A percentile compares a stretch with the other conserved stretches of the same genome.
Evolutionary conservation across 2,113 vertebrate species (phyloP).

Genomic region (Crotophaga sulcirostris): DNA sequence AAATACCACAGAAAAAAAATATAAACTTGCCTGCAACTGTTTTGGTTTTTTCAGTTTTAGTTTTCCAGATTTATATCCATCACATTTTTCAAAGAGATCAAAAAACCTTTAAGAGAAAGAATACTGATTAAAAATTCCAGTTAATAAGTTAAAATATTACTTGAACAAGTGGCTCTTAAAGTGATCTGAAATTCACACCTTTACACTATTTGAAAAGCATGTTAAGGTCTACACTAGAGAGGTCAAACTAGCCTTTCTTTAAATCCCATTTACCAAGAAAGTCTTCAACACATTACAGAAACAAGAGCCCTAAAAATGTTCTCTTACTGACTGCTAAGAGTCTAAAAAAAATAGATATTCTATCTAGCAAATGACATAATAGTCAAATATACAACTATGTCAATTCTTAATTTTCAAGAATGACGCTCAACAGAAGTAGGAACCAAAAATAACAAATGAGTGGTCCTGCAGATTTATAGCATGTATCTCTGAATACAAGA

Average conservation of each 20-base stretch:
- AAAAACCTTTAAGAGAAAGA: conserved; percentile 81
- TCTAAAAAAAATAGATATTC: background rate
- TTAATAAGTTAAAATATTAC: background rate
- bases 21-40: conserved; percentile 82
- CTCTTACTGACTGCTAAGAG: background rate
- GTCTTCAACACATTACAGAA: background rate
- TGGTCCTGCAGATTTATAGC: background rate
- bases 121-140: background rate
- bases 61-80: conserved; percentile 89
- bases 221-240: background rate
- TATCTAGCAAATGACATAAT: background rate
- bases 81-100: conserved; percentile 91
- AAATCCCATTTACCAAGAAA: background rate
- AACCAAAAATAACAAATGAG: background rate
- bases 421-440: background rate
- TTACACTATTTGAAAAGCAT: background rate
- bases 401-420: background rate
- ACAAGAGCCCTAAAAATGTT: background rate
- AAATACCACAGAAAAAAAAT: background rate
- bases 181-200: background rate
- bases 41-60: conserved; percentile 90
- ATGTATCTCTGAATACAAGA: background rate
- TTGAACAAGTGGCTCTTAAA: background rate
- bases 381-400: background rate
- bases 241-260: background rate